A percentile compares a stretch with the other conserved stretches of the same genome.
Conservation (phyloP, 2,888 invertebrate genomes). For the Epinotia nisella region DNA sequence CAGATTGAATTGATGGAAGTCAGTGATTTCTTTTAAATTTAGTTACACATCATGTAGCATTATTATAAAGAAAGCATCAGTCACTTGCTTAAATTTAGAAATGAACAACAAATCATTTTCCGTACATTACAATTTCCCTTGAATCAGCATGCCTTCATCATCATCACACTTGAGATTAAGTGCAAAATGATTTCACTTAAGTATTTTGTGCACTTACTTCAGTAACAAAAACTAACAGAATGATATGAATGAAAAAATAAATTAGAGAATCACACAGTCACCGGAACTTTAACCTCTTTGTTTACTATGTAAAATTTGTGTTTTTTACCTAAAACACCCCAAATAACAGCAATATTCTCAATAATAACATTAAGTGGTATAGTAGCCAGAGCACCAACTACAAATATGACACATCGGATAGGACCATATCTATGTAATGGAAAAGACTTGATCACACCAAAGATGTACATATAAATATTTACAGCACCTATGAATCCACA, state of each 20-base stretch:
- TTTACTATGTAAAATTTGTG: conserved; percentile 99
- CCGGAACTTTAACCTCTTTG: conserved; percentile 91
- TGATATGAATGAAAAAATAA: conserved; percentile 51
- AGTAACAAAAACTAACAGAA: conserved; percentile 55
- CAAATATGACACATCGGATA: conserved; percentile 90
- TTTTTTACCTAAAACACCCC: conserved; percentile 97
- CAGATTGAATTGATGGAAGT: background rate
- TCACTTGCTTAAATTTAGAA: conserved; percentile 39
- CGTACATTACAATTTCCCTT: conserved; percentile 16
- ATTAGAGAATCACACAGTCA: conserved; percentile 83
- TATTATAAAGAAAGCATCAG: conserved; percentile 24
- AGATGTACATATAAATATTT: conserved; percentile 98
- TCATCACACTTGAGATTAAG: conserved; percentile 49
- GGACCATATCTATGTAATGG: conserved; percentile 94
- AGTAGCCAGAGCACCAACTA: conserved; percentile 93
- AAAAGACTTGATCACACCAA: conserved; percentile 98
- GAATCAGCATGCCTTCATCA: conserved; percentile 18
- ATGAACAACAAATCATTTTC: conserved; percentile 5
- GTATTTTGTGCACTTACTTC: conserved; percentile 74
- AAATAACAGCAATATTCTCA: conserved; percentile 97
- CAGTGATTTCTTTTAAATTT: background rate
- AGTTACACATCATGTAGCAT: background rate
- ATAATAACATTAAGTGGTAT: conserved; percentile 97
- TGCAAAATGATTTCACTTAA: conserved; percentile 62
- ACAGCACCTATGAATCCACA: conserved; percentile 97